Evolutionary conservation across 2,113 vertebrate species (phyloP).

Genomic region (Nyctibius bracteatus): DNA sequence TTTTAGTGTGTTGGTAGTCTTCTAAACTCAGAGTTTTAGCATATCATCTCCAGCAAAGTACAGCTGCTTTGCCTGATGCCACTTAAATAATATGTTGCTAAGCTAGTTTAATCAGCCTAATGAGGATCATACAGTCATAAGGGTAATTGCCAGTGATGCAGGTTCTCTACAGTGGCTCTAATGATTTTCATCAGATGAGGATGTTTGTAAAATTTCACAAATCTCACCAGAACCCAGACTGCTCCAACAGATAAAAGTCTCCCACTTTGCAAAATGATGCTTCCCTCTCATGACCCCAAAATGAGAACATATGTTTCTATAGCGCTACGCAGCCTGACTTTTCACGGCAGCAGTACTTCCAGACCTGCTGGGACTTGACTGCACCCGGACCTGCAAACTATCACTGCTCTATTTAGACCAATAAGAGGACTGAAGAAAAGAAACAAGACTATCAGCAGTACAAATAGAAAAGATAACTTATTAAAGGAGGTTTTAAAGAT

Average conservation of each 20-base stretch:
- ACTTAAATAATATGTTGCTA: background rate
- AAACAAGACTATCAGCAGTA: background rate
- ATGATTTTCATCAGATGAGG: background rate
- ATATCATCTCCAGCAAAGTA: background rate
- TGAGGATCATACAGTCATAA: background rate
- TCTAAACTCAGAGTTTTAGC: background rate
- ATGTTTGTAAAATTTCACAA: background rate
- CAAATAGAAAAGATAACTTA: background rate
- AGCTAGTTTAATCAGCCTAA: conserved; percentile 16
- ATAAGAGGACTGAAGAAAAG: background rate
- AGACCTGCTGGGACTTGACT: background rate
- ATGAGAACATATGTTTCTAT: background rate
- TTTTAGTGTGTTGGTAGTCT: background rate
- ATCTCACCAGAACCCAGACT: background rate
- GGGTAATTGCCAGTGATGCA: background rate
- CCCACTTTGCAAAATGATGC: background rate
- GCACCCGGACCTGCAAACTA: background rate
- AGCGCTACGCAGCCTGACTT: background rate
- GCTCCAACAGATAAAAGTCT: background rate
- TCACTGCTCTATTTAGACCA: background rate
- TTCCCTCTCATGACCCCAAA: background rate
- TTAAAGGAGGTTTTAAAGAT: background rate
- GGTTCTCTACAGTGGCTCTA: background rate
- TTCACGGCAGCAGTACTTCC: background rate
- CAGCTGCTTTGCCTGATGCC: background rate